phyloP scores from a whole-genome alignment of 2,113 vertebrate genomes.

The Hydropotes inermis region DNA sequence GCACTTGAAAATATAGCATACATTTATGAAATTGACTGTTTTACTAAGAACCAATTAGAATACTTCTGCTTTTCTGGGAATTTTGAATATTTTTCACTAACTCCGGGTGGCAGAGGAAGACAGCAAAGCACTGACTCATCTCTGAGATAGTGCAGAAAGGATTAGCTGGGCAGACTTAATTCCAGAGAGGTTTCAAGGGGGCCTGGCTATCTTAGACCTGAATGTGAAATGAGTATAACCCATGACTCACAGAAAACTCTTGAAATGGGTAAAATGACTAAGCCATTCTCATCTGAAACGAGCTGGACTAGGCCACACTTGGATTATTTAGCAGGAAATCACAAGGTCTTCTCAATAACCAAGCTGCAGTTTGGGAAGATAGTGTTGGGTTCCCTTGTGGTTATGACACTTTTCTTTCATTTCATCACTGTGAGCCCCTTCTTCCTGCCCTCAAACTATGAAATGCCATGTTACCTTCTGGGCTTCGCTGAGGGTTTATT shows the following conservation, averaged over 20 bases:
- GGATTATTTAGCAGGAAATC: not conserved
- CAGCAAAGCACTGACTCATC: conserved; percentile 16
- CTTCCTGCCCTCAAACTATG: not conserved
- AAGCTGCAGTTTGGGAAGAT: not conserved
- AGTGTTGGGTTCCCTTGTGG: not conserved
- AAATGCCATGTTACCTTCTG: not conserved
- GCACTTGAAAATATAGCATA: conserved; percentile 32
- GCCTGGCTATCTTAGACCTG: not conserved
- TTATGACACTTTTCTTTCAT: fast-evolving
- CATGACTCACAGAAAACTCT: conserved; percentile 3
- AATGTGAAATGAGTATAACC: not conserved
- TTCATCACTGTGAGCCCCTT: fast-evolving
- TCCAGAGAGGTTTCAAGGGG: not conserved
- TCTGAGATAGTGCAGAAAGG: not conserved
- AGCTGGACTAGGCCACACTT: not conserved
- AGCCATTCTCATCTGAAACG: not conserved
- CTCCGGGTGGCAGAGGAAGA: conserved; percentile 16
- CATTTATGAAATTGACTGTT: conserved; percentile 31
- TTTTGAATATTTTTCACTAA: conserved; percentile 36
- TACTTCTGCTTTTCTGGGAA: conserved; percentile 44
- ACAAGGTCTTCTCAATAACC: not conserved
- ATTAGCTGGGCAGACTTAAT: not conserved
- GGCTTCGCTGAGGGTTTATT: not conserved
- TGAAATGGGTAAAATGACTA: not conserved
- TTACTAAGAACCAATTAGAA: conserved; percentile 43